Base-by-base conservation (phyloP, 92 coral and sea anemone genomes). In the Palythoa caribaeorum region DNA sequence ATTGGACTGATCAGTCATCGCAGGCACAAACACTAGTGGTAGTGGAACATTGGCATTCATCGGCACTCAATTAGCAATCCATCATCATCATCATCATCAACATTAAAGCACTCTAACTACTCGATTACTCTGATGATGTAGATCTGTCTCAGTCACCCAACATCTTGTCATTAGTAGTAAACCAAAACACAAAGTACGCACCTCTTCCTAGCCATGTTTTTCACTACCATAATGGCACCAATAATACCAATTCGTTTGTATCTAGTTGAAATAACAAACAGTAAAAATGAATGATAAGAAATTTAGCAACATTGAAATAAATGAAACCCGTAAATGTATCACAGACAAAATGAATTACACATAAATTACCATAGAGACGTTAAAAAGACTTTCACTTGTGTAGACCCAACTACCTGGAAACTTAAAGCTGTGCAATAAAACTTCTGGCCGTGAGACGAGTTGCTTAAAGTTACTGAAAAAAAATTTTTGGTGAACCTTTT, bases 171-270 rank as follows among this genome's bases (percentile, higher is more conserved):
- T 44, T 44, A 2, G 3, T 8, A 44, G 50, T 44, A 44, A 36
- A 74, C 5, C 53, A 47, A 50, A 55, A 15, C 14, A 35, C 48
- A 9, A 38, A 52, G 15, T 14, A 39, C 87, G 0, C 68, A 97
- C 99, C 98, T 89, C 79, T 91, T 90, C 36, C 84, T 90, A 16
- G 99, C 97, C 99, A 97, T 95, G 66, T 96, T 92, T 48, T 94
- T 94, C 3, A 97, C 99, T 47, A 97, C 91, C 99, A 97, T 97
- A 5, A 97, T 92, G 4, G 99, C 98, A 66, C 99, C 99, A 62
- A 97, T 97, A 69, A 97, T 95, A 36, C 99, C 99, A 71, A 97
- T 97, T 57, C 99, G 90, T 71, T 95, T 97, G 86, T 95, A 97
- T 79, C 99, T 97, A 15, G 40, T 9, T 11, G 38, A 70, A 19